Evolutionary conservation across 2,113 vertebrate species (phyloP), one percentile per base, ranked within the genome.

Genomic region (Tychaedon coryphoeus): DNA sequence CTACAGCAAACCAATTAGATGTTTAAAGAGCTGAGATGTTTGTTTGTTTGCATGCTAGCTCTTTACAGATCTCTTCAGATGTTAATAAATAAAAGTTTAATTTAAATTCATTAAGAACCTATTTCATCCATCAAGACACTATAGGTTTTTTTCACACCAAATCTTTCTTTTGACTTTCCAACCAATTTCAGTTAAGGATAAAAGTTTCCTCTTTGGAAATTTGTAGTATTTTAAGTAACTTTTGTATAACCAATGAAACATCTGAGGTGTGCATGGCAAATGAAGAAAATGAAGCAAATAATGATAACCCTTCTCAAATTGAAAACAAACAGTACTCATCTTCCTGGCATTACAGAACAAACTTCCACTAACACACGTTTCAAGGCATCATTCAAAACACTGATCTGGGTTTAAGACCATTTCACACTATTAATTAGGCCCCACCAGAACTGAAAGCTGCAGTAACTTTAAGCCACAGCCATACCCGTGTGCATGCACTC

Each of bases 401-500:
- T 25, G 34, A 57, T 75, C 23, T 22, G 24, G 58, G 34, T 64
- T 74, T 70, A 40, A 90, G 71, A 79, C 45, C 65, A 47, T 81
- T 70, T 86, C 58, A 62, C 80, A 34, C 42, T 0, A 7, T 78
- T 78, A 43, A 72, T 72, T 8, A 75, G 70, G 65, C 88, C 94
- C 91, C 93, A 88, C 53, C 77, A 60, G 79, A 92, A 82, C 8
- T 10, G 90, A 66, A 97, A 97, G 96, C 96, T 97, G 93, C 95
- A 96, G 94, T 96, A 91, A 96, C 93, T 97, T 94, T 97, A 98
- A 98, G 96, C 97, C 97, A 97, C 95, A 98, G 98, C 98, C 98
- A 98, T 96, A 98, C 97, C 97, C 91, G 97, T 98, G 98, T 98
- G 98, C 98, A 98, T 98, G 98, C 98, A 98, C 98, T 98, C 98